Percentiles rank a stretch among this genome's conserved stretches.
Conservation (phyloP, 2,797 vertebrate species). For the Thripadectes ignobilis region DNA sequence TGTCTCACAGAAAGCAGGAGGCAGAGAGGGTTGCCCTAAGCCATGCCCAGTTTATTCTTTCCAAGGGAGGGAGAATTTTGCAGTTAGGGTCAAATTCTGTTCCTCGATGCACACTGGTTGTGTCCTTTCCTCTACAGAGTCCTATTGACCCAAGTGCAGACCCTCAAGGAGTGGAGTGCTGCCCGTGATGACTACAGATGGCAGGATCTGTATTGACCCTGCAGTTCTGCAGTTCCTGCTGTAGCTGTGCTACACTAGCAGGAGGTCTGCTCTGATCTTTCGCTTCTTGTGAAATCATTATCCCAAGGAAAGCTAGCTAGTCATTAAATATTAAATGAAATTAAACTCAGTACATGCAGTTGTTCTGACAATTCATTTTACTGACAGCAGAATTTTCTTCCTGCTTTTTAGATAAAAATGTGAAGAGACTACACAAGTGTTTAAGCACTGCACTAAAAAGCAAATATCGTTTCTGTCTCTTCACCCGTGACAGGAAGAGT, state of each 20-base stretch:
- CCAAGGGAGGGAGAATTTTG: not conserved
- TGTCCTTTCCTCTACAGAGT: not conserved
- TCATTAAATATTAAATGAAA: slow-evolving; percentile 59
- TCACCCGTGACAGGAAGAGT: not conserved
- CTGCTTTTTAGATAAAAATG: not conserved
- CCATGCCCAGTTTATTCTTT: not conserved
- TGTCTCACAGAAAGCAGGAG: not conserved
- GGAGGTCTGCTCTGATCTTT: slow-evolving; percentile 55
- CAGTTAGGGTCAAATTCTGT: not conserved
- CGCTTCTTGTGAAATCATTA: slow-evolving; percentile 30
- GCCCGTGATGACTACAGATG: not conserved
- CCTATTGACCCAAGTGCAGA: not conserved
- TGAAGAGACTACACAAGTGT: not conserved
- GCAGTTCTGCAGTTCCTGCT: slow-evolving; percentile 1
- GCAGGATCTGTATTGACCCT: not conserved
- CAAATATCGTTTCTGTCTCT: not conserved
- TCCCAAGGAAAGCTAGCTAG: slow-evolving; percentile 33
- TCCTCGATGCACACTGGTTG: not conserved
- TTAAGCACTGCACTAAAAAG: not conserved
- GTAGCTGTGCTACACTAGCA: slow-evolving; percentile 14
- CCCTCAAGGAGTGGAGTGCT: not conserved
- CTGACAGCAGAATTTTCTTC: slow-evolving; percentile 33
- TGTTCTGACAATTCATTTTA: slow-evolving; percentile 37
- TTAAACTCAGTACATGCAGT: slow-evolving; percentile 46
- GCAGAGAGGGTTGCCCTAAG: not conserved